phyloP scores from a whole-genome alignment of 2,888 invertebrate species.

The Callinectes sapidus region DNA sequence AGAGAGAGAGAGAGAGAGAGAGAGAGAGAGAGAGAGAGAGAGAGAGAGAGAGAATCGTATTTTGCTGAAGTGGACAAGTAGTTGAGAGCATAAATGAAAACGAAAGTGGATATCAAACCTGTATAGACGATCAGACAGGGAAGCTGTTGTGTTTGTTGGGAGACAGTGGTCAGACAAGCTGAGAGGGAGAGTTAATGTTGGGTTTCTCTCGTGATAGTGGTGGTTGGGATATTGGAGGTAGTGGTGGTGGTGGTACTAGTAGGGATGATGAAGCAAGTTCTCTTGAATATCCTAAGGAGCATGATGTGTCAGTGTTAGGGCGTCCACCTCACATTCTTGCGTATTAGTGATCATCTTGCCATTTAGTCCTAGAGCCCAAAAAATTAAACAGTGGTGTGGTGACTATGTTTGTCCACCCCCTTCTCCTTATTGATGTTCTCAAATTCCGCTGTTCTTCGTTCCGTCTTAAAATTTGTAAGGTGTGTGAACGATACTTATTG shows the following conservation, averaged over 20 bases:
- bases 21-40: background rate
- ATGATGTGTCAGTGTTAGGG: background rate
- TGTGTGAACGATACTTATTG: background rate
- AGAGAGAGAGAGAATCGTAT: background rate
- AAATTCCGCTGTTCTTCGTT: background rate
- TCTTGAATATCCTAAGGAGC: background rate
- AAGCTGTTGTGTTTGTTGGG: too few species aligned
- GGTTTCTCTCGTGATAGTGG: background rate
- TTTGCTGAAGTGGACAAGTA: too few species aligned
- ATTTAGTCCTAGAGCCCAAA: background rate
- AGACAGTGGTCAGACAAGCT: background rate
- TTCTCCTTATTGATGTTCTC: background rate
- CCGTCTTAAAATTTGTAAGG: background rate
- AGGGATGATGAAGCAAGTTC: background rate
- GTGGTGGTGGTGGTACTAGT: background rate
- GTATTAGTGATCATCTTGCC: constrained; percentile 11
- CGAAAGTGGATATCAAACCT: too few species aligned
- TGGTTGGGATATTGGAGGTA: background rate
- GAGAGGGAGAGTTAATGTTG: background rate
- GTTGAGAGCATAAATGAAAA: too few species aligned
- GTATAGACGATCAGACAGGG: too few species aligned
- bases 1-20: background rate
- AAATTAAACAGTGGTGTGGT: background rate
- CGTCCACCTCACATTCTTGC: background rate
- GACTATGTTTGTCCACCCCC: background rate